Evolutionary conservation across 2,797 vertebrate species (phyloP), one percentile per base, ranked within the genome.

Genomic region (Numenius phaeopus): DNA sequence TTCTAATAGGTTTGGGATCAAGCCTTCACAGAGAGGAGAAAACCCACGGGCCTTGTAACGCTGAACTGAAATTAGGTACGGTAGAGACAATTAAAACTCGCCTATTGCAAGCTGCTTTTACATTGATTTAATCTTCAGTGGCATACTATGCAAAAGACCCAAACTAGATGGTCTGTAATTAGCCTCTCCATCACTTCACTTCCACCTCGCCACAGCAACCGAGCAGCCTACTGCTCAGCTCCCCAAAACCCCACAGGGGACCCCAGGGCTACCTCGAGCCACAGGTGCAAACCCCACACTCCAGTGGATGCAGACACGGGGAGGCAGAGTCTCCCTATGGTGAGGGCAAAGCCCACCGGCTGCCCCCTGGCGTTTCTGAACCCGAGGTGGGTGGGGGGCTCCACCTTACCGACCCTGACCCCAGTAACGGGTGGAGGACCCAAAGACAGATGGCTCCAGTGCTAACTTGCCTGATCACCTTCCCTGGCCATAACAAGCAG

Each of bases 361-460:
- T 46, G 23, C 26, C 34, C 40, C n/a, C 8, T 54, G 5, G 61
- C 3, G 0, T 14, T 52, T 54, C 52, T 32, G 29, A 84, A 37
- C 13, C 8, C 1, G 1, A 3, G 13, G 37, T 0, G 0, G 23
- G 30, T 2, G 1, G 11, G 11, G 9, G 17, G 8, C 9, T 78
- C 18, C 23, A 7, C 1, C 0, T 34, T 46, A 54, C 8, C 2
- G 1, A 13, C 34, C 5, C 3, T 0, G 2, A n/a, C 24, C 65
- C n/a, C 4, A 3, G 34, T 10, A 40, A 72, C 0, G 0, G 5
- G 4, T 22, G 9, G 9, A 34, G 6, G 58, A 21, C 14, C 24
- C 23, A 21, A 7, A 40, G 57, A 49, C 9, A 17, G 54, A n/a
- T 7, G 29, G 44, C 13, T 77, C 49, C 50, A 39, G 21, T 0